Base-by-base conservation (phyloP, 2,888 invertebrate species). In the Dicyrtoma fusca region DNA sequence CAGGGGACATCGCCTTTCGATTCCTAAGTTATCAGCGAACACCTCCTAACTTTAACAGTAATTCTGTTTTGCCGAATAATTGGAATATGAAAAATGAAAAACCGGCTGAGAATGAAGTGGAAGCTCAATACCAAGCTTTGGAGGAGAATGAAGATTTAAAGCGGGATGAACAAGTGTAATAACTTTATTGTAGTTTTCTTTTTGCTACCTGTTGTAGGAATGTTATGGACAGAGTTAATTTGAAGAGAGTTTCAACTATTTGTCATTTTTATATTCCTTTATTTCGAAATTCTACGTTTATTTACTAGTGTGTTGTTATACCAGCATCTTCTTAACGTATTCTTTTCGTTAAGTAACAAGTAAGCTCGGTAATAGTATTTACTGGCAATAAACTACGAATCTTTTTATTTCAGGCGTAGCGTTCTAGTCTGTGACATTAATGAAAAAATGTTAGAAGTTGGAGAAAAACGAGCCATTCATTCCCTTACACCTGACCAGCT, bases 1-100 rank as follows among this genome's bases (percentile, higher is more conserved):
- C 86, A 88, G 95, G 97, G 69, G 97, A 97, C 82, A 97, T 99
- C 81, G 90, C 96, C 11, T 97, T 97, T 84, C 88, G 97, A 64
- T 94, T 93, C 82, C 74, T 86, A 61, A 81, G 84, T 53, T 84
- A 83, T 76, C 77, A 82, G 23, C 55, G 70, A 63, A 61, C 23
- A 11, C 19, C 14, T 13, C 53, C 62, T 11, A 66, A 72, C 17
- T 71, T 66, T 45, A 13, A 13, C 26, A 42, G 21, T 14, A 23
- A 42, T 11, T 25, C 59, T 17, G 44, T 49, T 49, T 44, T 65
- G n/a, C 51, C 64, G 2, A 42, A 8, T n/a, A 34, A 21, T 17
- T 13, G 47, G 47, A 34, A 63, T 23, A 13, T 59, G 8, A 25
- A 10, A 14, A 10, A 14, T 44, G 11, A 13, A 13, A 68, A 70